These are phyloP conservation scores for Mechanitis messenoides DNA, from an alignment of 2,888 invertebrate species.

Conservation along the genomic window DNA sequence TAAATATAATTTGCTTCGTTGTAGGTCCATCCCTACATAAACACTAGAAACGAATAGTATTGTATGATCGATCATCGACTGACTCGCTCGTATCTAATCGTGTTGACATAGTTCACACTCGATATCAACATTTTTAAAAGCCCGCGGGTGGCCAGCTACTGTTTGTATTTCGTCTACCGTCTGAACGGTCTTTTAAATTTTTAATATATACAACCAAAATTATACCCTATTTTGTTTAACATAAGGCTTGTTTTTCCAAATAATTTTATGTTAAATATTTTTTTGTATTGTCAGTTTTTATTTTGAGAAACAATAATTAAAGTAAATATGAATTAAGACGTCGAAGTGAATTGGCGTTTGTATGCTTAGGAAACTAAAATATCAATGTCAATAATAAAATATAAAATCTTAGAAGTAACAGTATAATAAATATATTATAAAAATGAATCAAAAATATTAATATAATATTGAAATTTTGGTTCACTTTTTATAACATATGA, in stretches of 20 bases:
- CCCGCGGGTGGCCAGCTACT: conserved; percentile 70
- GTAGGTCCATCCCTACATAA: conserved; percentile 41
- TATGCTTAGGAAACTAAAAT: background rate
- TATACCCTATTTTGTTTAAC: conserved; percentile 10
- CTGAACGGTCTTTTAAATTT: conserved; percentile 44
- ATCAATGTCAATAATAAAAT: background rate
- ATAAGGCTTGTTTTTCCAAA: conserved; percentile 29
- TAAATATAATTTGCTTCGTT: too few relatives aligned
- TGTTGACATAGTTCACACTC: conserved; percentile 65
- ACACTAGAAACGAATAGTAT: conserved; percentile 47
- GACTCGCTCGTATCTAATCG: conserved; percentile 54
- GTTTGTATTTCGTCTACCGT: conserved; percentile 61
- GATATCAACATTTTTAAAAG: conserved; percentile 53
- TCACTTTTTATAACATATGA: too few relatives aligned
- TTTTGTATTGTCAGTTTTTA: conserved; percentile 38
- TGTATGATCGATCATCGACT: conserved; percentile 59
- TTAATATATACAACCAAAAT: background rate
- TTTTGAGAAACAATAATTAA: conserved; percentile 24
- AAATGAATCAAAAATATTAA: too few relatives aligned
- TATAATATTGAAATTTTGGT: too few relatives aligned
- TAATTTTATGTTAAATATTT: background rate
- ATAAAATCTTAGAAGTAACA: background rate
- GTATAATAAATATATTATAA: too few relatives aligned
- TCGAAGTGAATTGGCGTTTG: conserved; percentile 16
- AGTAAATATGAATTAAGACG: conserved; percentile 14